phyloP scores from a whole-genome alignment of 2,888 invertebrate genomes.

The Trachelus stipa region DNA sequence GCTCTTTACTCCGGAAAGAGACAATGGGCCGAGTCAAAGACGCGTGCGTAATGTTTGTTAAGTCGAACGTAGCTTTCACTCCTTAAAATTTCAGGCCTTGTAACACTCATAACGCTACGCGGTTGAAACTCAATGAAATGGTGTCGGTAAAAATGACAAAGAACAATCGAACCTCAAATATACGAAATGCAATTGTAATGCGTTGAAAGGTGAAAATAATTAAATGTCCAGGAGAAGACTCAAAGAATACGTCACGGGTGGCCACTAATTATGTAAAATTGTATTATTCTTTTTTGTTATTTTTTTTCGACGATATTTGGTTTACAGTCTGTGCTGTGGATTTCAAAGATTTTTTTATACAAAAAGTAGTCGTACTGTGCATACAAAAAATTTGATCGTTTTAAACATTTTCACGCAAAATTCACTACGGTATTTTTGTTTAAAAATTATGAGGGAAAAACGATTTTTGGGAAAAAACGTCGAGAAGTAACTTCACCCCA shows the following conservation, averaged over 20 bases:
- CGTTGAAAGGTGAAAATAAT: background rate
- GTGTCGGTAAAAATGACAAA: background rate
- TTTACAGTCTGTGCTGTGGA: background rate
- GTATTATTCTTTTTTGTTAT: background rate
- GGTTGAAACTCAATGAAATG: background rate
- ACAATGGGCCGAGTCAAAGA: background rate
- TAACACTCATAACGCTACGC: background rate
- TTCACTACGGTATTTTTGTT: no score
- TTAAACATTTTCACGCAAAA: no score
- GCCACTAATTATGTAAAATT: background rate
- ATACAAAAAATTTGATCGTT: no score
- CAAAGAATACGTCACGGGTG: background rate
- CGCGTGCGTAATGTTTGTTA: slow-evolving; percentile 36
- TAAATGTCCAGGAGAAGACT: background rate
- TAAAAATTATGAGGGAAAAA: no score
- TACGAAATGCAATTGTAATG: background rate
- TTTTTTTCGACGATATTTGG: background rate
- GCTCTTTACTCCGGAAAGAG: background rate
- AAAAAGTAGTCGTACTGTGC: background rate
- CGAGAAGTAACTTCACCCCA: no score
- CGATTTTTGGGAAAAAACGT: no score
- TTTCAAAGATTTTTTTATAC: background rate
- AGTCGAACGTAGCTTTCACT: slow-evolving; percentile 38
- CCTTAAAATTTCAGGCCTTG: slow-evolving; percentile 18
- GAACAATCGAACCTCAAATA: background rate